phyloP scores from a whole-genome alignment of 2,797 vertebrate genomes.

The Spondyliosoma cantharus region DNA sequence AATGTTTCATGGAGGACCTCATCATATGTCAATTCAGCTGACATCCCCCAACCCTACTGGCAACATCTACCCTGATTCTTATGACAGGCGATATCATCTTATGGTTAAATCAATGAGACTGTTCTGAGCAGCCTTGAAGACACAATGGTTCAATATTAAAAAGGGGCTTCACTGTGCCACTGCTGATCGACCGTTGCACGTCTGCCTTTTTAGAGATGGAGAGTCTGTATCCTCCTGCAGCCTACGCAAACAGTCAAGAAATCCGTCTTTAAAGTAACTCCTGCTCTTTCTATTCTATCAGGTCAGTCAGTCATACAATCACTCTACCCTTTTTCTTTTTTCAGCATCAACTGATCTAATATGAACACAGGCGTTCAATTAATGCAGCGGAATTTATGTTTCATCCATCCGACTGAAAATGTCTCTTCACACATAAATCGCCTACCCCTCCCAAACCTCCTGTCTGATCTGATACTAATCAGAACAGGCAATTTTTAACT shows the following conservation, averaged over 20 bases:
- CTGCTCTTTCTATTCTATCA: background rate
- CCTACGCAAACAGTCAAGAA: constrained; percentile 1
- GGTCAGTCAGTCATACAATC: background rate
- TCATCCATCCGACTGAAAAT: background rate
- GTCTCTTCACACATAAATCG: constrained; percentile 11
- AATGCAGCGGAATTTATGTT: background rate
- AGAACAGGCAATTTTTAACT: constrained; percentile 40
- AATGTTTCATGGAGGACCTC: too few relatives aligned
- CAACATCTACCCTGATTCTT: background rate
- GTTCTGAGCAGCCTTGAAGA: constrained; percentile 19
- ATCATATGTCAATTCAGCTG: too few relatives aligned
- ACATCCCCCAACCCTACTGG: too few relatives aligned
- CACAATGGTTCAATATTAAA: constrained; percentile 31
- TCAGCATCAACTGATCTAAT: background rate
- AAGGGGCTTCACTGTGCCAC: constrained; percentile 12
- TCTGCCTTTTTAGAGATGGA: constrained; percentile 42
- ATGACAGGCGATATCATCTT: constrained; percentile 5
- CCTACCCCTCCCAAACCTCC: constrained; percentile 5
- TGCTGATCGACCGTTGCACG: constrained; percentile 25
- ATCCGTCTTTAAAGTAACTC: constrained; percentile 23
- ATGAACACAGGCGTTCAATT: background rate
- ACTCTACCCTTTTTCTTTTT: background rate
- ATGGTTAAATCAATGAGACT: constrained; percentile 45
- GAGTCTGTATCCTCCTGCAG: constrained; percentile 17
- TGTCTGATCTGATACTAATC: constrained; percentile 13